Evolutionary conservation across 1,140 invertebrate species (phyloP), one percentile per base, ranked within the genome.

Genomic region (Drosophila leontia): DNA sequence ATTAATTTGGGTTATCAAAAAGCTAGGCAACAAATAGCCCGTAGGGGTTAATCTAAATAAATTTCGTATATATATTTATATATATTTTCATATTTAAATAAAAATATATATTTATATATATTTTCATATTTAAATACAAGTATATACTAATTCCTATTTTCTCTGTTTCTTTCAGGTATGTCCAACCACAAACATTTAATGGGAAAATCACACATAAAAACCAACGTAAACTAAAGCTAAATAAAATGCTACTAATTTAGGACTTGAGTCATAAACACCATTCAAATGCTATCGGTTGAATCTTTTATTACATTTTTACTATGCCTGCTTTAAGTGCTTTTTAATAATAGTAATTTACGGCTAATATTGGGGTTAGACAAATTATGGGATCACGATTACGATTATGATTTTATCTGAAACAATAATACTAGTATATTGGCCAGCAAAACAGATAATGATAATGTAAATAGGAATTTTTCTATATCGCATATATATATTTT

Each of bases 81-180:
- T 12, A 11, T 41, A 34, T 35, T 37, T 57, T 7, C 13, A 11
- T 39, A 9, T 19, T 11, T 32, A 13, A 58, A 12, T 4, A 23
- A 41, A 63, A 41, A 63, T 58, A 19, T 19, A 9, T 32, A 29
- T 3, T 6, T 7, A 48, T 12, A 45, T 12, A 11, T 41, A 34
- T 35, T 37, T 57, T 7, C 13, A 11, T 39, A 9, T 19, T 11
- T 32, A 13, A 58, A 12, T 4, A 23, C 32, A 63, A 41, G 60
- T 58, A 19, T 26, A 48, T 48, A 9, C 19, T 51, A 64, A 78
- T 51, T 34, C 2, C 3, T 1, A 42, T 50, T 61, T 48, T 32
- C 51, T 48, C 34, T 26, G 0, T 34, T 56, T 23, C 39, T 88
- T 87, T 39, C 80, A 87, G 83, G 83, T 87, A 88, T 51, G 80